Evolutionary conservation across 2,888 invertebrate species (phyloP), one percentile per base, ranked within the genome.

Genomic region (Andrena hattorfiana): DNA sequence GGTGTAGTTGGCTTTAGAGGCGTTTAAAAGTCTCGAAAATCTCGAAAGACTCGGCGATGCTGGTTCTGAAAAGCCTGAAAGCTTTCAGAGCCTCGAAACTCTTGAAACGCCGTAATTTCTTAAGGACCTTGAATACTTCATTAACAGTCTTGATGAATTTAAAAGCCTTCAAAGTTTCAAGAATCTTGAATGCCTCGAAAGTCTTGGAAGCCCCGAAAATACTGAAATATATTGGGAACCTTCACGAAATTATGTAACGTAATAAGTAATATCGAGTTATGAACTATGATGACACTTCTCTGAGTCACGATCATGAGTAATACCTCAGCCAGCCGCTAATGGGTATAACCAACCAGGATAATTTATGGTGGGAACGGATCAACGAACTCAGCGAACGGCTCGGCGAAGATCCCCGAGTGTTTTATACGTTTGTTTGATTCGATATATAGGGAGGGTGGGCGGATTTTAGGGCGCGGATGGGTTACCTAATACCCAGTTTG

Each of bases 401-500:
- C n/a, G 23, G 66, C 64, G 66, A 81, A 68, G 59, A 80, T 82
- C 75, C 42, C 13, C 30, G 73, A 35, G 72, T 77, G 76, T 72
- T 76, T 83, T 83, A 73, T 42, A 13, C 69, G 72, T 72, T 83
- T 76, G 83, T 69, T 81, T 73, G 76, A 81, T 73, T 73, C 64
- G 68, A 49, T 66, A 49, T 48, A 56, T n/a, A 20, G 51, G 51
- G n/a, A 28, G 75, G 74, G 70, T 56, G 49, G 71, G 51, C 26
- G 30, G 6, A 42, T 72, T 78, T 67, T 75, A 30, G 80, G 62
- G 69, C 28, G 42, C 59, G 60, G 51, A 54, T 70, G 81, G 74
- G 74, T 74, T 74, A 66, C 82, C 62, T 82, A 79, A 73, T 79
- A 69, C 69, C 78, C 60, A 56, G 79, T 73, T 66, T 69, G 51